These are phyloP conservation scores for Taeniopygia guttata DNA, from an alignment of 2,797 vertebrate genomes.

Conservation along the genomic window DNA sequence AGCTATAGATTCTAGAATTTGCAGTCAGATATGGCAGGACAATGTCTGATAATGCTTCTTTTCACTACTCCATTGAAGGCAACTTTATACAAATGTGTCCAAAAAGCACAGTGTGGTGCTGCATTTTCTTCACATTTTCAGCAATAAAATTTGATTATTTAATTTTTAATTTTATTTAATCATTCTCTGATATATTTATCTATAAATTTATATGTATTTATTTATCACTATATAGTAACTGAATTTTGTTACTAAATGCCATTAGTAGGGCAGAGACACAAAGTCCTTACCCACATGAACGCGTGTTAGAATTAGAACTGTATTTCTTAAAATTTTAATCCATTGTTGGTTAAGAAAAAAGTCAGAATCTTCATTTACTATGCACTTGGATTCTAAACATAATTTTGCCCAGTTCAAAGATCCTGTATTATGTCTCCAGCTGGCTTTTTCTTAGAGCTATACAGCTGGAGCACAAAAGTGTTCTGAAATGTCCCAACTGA, in stretches of 20 bases:
- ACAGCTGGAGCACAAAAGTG: slow-evolving; percentile 41
- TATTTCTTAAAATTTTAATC: neutral
- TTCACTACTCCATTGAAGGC: neutral
- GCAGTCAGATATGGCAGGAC: neutral
- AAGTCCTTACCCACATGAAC: neutral
- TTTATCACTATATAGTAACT: neutral
- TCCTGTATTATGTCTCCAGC: slow-evolving; percentile 5
- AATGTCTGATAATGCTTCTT: neutral
- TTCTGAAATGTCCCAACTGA: slow-evolving; percentile 57
- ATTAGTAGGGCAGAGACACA: neutral
- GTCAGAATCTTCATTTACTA: neutral
- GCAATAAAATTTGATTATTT: neutral
- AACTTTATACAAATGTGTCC: neutral
- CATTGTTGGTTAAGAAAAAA: neutral
- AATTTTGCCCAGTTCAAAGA: slow-evolving; percentile 21
- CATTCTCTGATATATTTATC: neutral
- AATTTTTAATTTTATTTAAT: neutral
- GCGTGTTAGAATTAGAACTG: neutral
- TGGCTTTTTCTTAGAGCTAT: slow-evolving; percentile 43
- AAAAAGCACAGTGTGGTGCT: neutral
- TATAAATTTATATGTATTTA: neutral
- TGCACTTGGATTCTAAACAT: neutral
- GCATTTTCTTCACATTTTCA: neutral
- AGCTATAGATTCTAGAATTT: neutral
- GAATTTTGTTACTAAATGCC: neutral